These are phyloP conservation scores for Sylvicapra grimmia DNA, from an alignment of 2,113 vertebrate species.

Conservation along the genomic window DNA sequence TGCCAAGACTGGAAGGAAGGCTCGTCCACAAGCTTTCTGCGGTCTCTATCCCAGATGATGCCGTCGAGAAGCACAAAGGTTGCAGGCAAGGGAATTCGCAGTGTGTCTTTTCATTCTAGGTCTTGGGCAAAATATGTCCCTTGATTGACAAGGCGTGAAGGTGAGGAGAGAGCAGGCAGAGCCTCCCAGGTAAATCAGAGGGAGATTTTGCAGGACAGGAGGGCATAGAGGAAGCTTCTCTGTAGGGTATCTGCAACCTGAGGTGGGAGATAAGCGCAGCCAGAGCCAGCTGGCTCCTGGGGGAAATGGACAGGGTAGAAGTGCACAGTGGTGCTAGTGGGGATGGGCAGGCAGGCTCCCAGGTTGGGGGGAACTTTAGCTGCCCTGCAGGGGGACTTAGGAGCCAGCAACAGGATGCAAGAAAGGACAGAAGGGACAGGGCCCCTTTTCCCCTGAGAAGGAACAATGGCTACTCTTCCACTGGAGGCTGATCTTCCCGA, in stretches of 20 bases:
- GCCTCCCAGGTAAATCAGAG: neutral
- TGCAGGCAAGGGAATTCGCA: fast-evolving
- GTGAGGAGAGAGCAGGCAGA: too few species aligned
- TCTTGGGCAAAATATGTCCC: too few species aligned
- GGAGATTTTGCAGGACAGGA: too few species aligned
- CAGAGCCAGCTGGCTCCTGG: neutral
- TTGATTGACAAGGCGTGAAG: fast-evolving
- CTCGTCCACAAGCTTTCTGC: fast-evolving
- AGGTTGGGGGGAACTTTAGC: slow-evolving; percentile 57
- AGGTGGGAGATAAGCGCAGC: neutral
- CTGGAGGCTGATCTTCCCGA: slow-evolving; percentile 37
- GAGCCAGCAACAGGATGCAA: slow-evolving; percentile 68
- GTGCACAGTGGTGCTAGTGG: slow-evolving; percentile 41
- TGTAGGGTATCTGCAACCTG: neutral
- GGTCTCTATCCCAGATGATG: fast-evolving
- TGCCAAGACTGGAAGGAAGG: neutral
- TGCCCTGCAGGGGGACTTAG: slow-evolving; percentile 48
- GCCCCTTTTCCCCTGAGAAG: slow-evolving; percentile 32
- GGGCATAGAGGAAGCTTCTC: neutral
- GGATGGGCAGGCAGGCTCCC: slow-evolving; percentile 53
- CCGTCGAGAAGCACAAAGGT: fast-evolving
- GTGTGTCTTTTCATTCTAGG: neutral
- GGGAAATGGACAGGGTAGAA: slow-evolving; percentile 26
- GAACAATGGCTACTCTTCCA: slow-evolving; percentile 70
- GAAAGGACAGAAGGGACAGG: slow-evolving; percentile 52